phyloP scores from a whole-genome alignment of 2,797 vertebrate species.

The Halcyon chelicuti region DNA sequence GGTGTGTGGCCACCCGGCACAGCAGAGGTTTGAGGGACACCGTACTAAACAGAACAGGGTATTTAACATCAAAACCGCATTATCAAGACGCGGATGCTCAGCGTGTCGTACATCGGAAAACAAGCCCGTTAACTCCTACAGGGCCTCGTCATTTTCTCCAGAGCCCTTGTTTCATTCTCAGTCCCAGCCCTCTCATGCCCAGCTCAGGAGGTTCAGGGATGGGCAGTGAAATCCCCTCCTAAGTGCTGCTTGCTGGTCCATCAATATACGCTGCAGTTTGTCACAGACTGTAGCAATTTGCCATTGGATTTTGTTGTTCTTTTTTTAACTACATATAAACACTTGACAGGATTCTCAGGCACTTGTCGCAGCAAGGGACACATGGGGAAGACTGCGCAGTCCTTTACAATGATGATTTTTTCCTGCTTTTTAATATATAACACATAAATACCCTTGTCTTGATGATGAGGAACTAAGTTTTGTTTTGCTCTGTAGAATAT shows the following conservation, averaged over 20 bases:
- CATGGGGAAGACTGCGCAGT: too few relatives aligned
- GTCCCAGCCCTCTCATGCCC: too few relatives aligned
- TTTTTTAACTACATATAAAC: background rate
- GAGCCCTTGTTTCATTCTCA: background rate
- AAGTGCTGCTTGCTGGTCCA: background rate
- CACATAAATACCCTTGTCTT: background rate
- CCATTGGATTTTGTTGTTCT: background rate
- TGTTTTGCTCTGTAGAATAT: too few relatives aligned
- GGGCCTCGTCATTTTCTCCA: background rate
- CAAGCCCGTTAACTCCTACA: background rate
- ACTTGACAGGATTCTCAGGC: background rate
- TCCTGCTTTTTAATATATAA: background rate
- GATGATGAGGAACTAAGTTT: background rate
- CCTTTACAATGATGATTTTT: background rate
- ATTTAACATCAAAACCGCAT: background rate
- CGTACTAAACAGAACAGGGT: background rate
- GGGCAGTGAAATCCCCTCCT: background rate
- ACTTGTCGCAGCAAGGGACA: background rate
- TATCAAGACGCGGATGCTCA: background rate
- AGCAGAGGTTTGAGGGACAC: too few relatives aligned
- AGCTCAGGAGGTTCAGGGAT: accelerated
- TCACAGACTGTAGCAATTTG: background rate
- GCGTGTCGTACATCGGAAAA: background rate
- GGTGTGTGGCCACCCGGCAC: too few relatives aligned
- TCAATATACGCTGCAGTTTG: background rate